phyloP scores from a whole-genome alignment of 2,113 vertebrate genomes.

The Cebidichthys violaceus region DNA sequence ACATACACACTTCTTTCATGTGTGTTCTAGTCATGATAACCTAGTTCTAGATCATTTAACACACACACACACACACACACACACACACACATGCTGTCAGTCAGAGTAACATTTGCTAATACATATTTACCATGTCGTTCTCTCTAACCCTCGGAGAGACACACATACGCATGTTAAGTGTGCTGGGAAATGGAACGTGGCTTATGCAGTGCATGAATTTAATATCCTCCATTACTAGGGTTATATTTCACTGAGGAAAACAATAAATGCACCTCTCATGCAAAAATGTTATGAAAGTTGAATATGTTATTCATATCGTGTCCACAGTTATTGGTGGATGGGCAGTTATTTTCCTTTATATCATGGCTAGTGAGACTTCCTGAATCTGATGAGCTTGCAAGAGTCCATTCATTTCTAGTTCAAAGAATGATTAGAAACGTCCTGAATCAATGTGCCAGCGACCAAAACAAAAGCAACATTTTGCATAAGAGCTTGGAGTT shows the following conservation, averaged over 20 bases:
- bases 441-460: background rate
- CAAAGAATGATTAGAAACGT: slow-evolving; percentile 4
- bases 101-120: slow-evolving; percentile 30
- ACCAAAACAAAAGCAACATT: too few relatives aligned
- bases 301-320: slow-evolving; percentile 36
- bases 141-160: slow-evolving; percentile 6
- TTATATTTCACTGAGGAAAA: slow-evolving; percentile 58
- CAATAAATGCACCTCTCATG: slow-evolving; percentile 38
- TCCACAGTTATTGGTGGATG: slow-evolving; percentile 15
- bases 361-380: background rate
- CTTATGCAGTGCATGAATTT: slow-evolving; percentile 41
- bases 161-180: background rate
- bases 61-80: background rate
- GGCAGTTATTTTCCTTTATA: slow-evolving; percentile 8
- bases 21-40: background rate
- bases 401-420: background rate
- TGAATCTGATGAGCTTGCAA: slow-evolving; percentile 6
- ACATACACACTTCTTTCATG: background rate
- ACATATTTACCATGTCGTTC: slow-evolving; percentile 27
- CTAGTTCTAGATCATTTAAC: slow-evolving; percentile 10
- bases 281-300: slow-evolving; percentile 23
- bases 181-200: background rate
- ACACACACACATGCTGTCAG: slow-evolving; percentile 2
- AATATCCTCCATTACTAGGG: slow-evolving; percentile 51
- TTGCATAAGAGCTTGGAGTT: background rate